Conservation (phyloP, 2,888 invertebrate genomes). For the Pediacus dermestoides region DNA sequence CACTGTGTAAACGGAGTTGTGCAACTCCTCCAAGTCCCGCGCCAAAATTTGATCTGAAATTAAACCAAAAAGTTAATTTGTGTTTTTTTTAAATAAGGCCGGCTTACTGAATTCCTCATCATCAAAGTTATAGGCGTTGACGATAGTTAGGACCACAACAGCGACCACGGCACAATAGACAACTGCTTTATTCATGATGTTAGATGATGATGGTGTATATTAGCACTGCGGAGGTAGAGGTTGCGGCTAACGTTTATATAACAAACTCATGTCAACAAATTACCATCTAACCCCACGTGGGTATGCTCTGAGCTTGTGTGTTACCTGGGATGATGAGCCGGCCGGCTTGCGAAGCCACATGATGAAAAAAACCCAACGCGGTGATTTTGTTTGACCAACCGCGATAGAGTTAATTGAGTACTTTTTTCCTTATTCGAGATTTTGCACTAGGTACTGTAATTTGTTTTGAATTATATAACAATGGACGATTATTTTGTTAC, state of each 20-base stretch:
- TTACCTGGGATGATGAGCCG: too few species aligned
- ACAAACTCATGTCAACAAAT: conserved; percentile 21
- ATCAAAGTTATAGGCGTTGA: conserved; percentile 39
- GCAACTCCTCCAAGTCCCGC: conserved; percentile 37
- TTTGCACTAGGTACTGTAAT: too few species aligned
- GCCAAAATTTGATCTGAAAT: conserved; percentile 39
- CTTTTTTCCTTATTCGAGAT: too few species aligned
- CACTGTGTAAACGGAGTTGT: conserved; percentile 15
- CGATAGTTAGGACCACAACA: conserved; percentile 23
- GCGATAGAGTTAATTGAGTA: too few species aligned
- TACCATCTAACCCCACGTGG: conserved; percentile 15
- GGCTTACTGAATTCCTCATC: conserved; percentile 45
- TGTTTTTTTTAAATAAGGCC: conserved; percentile 16
- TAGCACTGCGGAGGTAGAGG: conserved; percentile 26
- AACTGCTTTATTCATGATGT: conserved; percentile 26
- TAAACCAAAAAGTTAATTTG: conserved; percentile 7
- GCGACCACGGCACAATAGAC: conserved; percentile 19
- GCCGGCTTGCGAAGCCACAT: too few species aligned
- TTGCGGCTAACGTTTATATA: conserved; percentile 25
- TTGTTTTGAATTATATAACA: too few species aligned
- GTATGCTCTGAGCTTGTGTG: too few species aligned
- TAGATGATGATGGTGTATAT: conserved; percentile 17
- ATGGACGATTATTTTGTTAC: too few species aligned
- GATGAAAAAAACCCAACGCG: too few species aligned
- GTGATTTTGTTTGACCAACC: too few species aligned